A percentile compares a stretch with the other conserved stretches of the same genome.
These are phyloP conservation scores for Stegodyphus dumicola DNA, from an alignment of 1,140 invertebrate genomes.

Conservation along the genomic window DNA sequence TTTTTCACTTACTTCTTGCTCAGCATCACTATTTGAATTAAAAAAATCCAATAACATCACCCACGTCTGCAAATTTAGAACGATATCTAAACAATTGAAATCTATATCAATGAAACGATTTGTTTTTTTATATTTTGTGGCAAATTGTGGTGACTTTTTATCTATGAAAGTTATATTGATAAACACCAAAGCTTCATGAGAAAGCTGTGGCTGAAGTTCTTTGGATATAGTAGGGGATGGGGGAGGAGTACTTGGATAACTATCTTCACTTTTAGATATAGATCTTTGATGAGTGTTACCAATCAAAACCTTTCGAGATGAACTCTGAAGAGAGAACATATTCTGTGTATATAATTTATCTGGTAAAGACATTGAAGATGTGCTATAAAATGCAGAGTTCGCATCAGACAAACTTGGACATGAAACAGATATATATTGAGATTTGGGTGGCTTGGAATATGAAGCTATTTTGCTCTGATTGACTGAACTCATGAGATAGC, in stretches of 20 bases:
- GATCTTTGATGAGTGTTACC: constrained; percentile 13
- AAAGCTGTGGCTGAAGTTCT: constrained; percentile 62
- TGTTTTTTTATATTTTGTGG: constrained; percentile 71
- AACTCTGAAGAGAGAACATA: constrained; percentile 63
- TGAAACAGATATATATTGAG: constrained; percentile 79
- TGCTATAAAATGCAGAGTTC: constrained; percentile 57
- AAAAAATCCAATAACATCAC: constrained; percentile 94
- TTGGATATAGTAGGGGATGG: constrained; percentile 72
- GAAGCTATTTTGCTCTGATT: constrained; percentile 26
- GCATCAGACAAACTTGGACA: constrained; percentile 78
- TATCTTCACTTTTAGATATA: constrained; percentile 35
- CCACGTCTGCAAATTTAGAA: constrained; percentile 92
- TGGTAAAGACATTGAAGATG: constrained; percentile 74
- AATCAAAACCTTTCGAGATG: constrained; percentile 22
- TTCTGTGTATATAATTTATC: constrained; percentile 76
- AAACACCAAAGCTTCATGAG: constrained; percentile 73
- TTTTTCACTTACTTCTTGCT: background rate
- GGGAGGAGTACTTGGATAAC: constrained; percentile 78
- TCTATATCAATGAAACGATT: constrained; percentile 77
- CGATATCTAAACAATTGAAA: constrained; percentile 90
- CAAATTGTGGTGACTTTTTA: constrained; percentile 73
- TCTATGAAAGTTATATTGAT: constrained; percentile 75
- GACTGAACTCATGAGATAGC: constrained; percentile 52
- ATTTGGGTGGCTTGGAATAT: constrained; percentile 65
- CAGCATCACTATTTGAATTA: constrained; percentile 61